A percentile compares a stretch with the other conserved stretches of the same genome.
Conservation (phyloP, 2,113 vertebrate genomes). For the Bombycilla garrulus region DNA sequence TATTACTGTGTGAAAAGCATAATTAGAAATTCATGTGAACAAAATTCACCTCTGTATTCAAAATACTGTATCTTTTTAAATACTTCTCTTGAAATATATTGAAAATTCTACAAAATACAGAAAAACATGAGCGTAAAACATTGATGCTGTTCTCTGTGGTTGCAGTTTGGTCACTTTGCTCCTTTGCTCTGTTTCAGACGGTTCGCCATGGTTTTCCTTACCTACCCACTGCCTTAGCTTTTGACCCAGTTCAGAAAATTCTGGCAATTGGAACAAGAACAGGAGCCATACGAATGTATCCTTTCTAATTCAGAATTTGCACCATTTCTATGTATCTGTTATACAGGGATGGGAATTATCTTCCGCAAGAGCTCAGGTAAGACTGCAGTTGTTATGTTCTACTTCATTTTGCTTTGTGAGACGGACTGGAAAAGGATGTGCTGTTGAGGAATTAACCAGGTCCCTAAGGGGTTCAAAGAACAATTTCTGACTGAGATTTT, state of each 20-base stretch:
- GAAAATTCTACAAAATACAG: not conserved
- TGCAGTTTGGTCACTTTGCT: not conserved
- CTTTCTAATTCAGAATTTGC: slow-evolving; percentile 72
- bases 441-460: not conserved
- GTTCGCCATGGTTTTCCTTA: slow-evolving; percentile 97
- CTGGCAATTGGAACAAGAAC: slow-evolving; percentile 92
- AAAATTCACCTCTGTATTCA: not conserved
- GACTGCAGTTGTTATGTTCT: not conserved
- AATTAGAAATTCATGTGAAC: not conserved
- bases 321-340: slow-evolving; percentile 5
- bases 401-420: not conserved
- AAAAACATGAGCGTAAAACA: not conserved
- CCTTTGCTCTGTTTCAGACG: slow-evolving; percentile 81
- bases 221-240: slow-evolving; percentile 92
- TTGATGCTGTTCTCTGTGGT: not conserved
- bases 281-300: slow-evolving; percentile 97
- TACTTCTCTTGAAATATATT: not conserved
- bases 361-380: slow-evolving; percentile 48
- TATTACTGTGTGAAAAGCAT: not conserved
- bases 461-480: not conserved
- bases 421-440: not conserved
- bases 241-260: slow-evolving; percentile 97
- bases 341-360: not conserved
- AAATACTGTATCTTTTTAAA: not conserved
- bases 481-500: not conserved